phyloP scores from a whole-genome alignment of 2,113 vertebrate genomes.

The Epinephelus fuscoguttatus region DNA sequence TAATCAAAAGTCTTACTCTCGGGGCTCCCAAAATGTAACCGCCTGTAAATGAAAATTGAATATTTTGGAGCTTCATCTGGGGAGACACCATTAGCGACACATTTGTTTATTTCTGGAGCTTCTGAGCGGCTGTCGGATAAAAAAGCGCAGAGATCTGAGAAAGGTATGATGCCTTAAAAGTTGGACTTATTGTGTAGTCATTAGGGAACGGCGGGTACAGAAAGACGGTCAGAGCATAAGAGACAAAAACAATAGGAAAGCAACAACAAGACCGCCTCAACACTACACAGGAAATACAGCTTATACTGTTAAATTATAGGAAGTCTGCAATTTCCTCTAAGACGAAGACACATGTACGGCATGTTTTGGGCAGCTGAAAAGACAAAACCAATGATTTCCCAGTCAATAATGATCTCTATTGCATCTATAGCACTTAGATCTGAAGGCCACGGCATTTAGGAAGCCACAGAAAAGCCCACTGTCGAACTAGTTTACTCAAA shows the following conservation, averaged over 20 bases:
- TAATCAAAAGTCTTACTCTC: slow-evolving; percentile 77
- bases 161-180: slow-evolving; percentile 35
- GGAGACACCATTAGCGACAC: slow-evolving; percentile 70
- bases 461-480: neutral
- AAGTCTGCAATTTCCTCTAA: neutral
- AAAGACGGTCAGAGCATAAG: neutral
- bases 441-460: neutral
- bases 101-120: slow-evolving; percentile 59
- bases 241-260: neutral
- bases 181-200: neutral
- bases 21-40: slow-evolving; percentile 66
- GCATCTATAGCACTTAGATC: neutral
- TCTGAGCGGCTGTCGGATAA: slow-evolving; percentile 17
- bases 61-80: slow-evolving; percentile 69
- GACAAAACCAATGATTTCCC: neutral
- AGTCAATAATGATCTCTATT: too few relatives aligned
- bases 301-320: neutral
- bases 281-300: neutral
- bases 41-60: slow-evolving; percentile 68
- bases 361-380: neutral
- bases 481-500: too few relatives aligned
- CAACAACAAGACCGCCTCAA: neutral
- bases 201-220: neutral
- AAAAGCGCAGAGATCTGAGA: slow-evolving; percentile 7
- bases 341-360: neutral